Evolutionary conservation across 2,888 invertebrate species (phyloP).

Genomic region (Cecidostiba fungosa): DNA sequence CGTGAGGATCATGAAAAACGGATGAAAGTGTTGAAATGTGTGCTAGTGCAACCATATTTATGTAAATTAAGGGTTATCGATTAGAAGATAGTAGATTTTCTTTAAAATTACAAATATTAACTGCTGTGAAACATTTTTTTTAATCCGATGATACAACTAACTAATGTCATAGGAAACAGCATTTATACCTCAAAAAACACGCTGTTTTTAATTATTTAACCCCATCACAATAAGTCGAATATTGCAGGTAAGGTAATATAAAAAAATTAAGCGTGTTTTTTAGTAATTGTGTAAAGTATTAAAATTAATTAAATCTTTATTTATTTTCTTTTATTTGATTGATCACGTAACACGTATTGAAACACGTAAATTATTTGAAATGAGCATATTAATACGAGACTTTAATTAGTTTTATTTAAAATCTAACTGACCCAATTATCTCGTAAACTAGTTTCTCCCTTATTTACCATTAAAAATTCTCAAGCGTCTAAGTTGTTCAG

Average conservation of each 20-base stretch:
- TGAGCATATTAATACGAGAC: background rate
- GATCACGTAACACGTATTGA: background rate
- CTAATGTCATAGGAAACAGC: no score
- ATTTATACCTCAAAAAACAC: background rate
- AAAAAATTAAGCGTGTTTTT: background rate
- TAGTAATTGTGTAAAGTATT: background rate
- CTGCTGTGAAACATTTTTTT: background rate
- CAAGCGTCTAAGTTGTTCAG: conserved; percentile 9
- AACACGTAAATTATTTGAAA: background rate
- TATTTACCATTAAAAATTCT: conserved; percentile 45
- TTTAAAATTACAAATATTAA: background rate
- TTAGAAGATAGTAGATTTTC: background rate
- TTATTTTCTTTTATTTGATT: background rate
- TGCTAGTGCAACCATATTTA: conserved; percentile 45
- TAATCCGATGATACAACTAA: background rate
- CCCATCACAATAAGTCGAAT: background rate
- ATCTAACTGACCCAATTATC: conserved; percentile 52
- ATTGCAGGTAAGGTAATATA: background rate
- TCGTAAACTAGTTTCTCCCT: conserved; percentile 30
- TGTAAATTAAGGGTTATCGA: conserved; percentile 18
- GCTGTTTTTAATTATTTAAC: background rate
- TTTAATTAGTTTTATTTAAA: conserved; percentile 43
- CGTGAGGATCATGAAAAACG: conserved; percentile 53
- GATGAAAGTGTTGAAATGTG: conserved; percentile 58
- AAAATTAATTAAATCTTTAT: background rate